Conservation (phyloP, 1,140 invertebrate genomes). For the Solen grandis region DNA sequence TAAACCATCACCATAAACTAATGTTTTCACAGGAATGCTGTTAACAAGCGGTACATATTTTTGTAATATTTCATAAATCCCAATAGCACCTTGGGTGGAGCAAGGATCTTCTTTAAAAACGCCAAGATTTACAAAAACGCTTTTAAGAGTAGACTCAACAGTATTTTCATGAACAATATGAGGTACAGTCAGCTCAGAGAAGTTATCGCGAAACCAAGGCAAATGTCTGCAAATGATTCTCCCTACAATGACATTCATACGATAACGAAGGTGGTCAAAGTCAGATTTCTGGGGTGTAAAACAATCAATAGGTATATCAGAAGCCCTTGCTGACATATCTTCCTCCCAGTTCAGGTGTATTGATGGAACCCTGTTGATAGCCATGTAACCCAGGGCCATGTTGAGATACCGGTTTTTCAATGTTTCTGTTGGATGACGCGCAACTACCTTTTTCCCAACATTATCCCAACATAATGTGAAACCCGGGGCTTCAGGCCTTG, state of each 20-base stretch:
- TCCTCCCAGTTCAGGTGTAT: too few species aligned
- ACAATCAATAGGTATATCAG: background rate
- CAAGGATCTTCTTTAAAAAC: slow-evolving; percentile 36
- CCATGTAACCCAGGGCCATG: background rate
- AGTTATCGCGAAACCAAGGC: slow-evolving; percentile 8
- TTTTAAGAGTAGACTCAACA: slow-evolving; percentile 4
- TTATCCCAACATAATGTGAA: slow-evolving; percentile 2
- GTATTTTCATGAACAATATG: too few species aligned
- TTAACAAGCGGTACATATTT: slow-evolving; percentile 20
- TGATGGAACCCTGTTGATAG: background rate
- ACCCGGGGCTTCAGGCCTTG: too few species aligned
- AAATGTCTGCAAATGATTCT: slow-evolving; percentile 14
- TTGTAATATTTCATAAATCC: slow-evolving; percentile 21
- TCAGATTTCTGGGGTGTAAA: background rate
- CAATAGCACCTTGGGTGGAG: slow-evolving; percentile 39
- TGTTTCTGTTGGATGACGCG: background rate
- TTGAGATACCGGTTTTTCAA: background rate
- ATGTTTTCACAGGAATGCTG: background rate
- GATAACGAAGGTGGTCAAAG: background rate
- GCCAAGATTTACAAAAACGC: slow-evolving; percentile 40
- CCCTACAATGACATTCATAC: background rate
- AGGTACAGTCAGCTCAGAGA: background rate
- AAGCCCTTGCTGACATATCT: background rate
- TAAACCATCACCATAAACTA: slow-evolving; percentile 28
- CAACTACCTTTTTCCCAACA: background rate